Percentiles rank a stretch among this genome's conserved stretches.
Conservation (phyloP, 2,888 invertebrate genomes). For the Brachylomia viminalis region DNA sequence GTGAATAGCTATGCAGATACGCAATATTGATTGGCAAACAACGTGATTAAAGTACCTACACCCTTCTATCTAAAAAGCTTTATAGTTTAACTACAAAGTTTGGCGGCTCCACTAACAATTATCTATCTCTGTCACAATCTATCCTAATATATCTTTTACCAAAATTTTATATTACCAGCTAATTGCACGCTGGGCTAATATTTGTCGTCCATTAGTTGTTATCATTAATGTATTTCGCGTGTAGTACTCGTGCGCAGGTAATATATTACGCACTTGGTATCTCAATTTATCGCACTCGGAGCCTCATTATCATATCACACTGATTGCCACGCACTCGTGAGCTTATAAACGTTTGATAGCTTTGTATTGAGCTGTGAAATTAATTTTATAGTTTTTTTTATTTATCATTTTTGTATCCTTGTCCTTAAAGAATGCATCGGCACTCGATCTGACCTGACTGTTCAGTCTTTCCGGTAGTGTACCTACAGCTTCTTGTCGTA, state of each 20-base stretch:
- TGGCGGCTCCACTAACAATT: conserved; percentile 53
- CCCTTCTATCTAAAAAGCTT: conserved; percentile 51
- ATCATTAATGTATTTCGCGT: conserved; percentile 66
- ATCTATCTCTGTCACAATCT: conserved; percentile 51
- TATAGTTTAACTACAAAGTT: conserved; percentile 53
- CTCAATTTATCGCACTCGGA: conserved; percentile 41
- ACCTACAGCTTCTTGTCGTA: not conserved
- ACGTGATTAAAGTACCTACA: conserved; percentile 28
- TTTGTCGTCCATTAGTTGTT: conserved; percentile 64
- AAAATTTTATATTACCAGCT: conserved; percentile 52
- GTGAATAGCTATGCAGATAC: no score
- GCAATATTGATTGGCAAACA: conserved; percentile 48
- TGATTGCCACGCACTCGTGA: conserved; percentile 55
- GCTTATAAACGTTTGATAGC: conserved; percentile 40
- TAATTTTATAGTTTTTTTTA: conserved; percentile 38
- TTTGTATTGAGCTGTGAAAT: conserved; percentile 45
- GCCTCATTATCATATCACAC: conserved; percentile 48
- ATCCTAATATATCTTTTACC: conserved; percentile 50
- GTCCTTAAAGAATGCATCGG: not conserved
- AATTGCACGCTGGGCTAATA: conserved; percentile 58
- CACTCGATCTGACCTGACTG: not conserved
- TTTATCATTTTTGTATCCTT: conserved; percentile 7
- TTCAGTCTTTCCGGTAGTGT: no score
- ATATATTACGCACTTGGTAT: conserved; percentile 43
- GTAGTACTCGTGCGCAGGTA: conserved; percentile 47